Conservation (phyloP, 2,113 vertebrate species). For the Prolemur simus region DNA sequence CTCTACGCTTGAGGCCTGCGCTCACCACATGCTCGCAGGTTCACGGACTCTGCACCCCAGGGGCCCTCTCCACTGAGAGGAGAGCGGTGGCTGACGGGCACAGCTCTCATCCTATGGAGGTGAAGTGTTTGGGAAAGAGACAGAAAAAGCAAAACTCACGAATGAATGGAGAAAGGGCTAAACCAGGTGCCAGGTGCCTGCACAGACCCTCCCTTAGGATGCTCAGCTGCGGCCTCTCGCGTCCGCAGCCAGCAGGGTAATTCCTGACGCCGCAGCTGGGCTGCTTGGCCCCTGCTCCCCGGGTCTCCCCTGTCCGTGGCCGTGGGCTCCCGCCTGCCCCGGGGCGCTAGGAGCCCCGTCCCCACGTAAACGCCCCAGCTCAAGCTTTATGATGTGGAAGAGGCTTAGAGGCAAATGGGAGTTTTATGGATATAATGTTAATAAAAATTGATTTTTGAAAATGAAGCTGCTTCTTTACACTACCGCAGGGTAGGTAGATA, state of each 20-base stretch:
- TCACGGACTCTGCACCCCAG: no score
- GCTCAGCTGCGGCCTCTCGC: fast-evolving
- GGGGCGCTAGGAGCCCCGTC: not conserved
- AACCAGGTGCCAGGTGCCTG: no score
- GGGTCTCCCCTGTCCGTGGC: no score
- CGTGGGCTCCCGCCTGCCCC: not conserved
- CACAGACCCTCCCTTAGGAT: no score
- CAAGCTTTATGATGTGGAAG: not conserved
- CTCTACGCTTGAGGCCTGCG: not conserved
- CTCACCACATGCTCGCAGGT: fast-evolving
- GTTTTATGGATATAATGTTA: conserved; percentile 71
- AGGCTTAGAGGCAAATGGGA: conserved; percentile 30
- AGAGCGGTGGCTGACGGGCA: fast-evolving
- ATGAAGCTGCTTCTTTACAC: conserved; percentile 76
- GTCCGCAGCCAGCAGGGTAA: fast-evolving
- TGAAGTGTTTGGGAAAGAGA: not conserved
- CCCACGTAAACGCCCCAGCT: fast-evolving
- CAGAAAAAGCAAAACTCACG: not conserved
- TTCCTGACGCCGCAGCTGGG: fast-evolving
- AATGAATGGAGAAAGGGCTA: no score
- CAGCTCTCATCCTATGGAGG: not conserved
- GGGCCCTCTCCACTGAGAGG: no score
- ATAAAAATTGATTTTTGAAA: conserved; percentile 78
- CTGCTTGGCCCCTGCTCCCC: fast-evolving
- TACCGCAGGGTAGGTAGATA: conserved; percentile 79